Percentiles rank a stretch among this genome's conserved stretches.
These are phyloP conservation scores for Gymnoscelis rufifasciata DNA, from an alignment of 2,888 invertebrate genomes.

Conservation along the genomic window DNA sequence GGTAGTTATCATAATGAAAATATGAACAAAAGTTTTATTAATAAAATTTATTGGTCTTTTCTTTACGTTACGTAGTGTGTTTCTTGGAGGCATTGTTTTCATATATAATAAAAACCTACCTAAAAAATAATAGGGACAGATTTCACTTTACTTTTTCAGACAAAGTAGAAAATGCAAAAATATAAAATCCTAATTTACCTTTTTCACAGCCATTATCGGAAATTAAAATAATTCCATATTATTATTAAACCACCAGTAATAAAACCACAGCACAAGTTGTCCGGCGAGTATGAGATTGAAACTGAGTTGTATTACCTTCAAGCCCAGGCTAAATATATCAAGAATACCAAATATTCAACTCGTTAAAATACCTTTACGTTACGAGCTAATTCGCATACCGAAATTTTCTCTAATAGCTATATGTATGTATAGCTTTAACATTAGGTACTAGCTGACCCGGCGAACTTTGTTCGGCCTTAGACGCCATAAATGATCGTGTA, in stretches of 20 bases:
- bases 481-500: too few species aligned
- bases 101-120: too few species aligned
- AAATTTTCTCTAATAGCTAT: not conserved
- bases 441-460: too few species aligned
- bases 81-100: too few species aligned
- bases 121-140: too few species aligned
- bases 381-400: not conserved
- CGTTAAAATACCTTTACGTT: constrained; percentile 12
- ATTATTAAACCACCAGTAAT: not conserved
- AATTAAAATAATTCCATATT: not conserved
- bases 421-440: not conserved
- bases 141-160: too few species aligned
- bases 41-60: too few species aligned
- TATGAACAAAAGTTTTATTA: too few species aligned
- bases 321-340: not conserved
- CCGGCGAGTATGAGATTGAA: not conserved
- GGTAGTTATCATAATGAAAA: too few species aligned
- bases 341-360: constrained; percentile 11
- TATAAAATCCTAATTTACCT: not conserved
- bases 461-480: constrained; percentile 14
- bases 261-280: constrained; percentile 1
- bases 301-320: constrained; percentile 1
- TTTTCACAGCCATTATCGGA: not conserved
- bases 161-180: not conserved
- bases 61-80: too few species aligned